These are phyloP conservation scores for Drusus annulatus DNA, from an alignment of 1,140 invertebrate species.

Conservation along the genomic window DNA sequence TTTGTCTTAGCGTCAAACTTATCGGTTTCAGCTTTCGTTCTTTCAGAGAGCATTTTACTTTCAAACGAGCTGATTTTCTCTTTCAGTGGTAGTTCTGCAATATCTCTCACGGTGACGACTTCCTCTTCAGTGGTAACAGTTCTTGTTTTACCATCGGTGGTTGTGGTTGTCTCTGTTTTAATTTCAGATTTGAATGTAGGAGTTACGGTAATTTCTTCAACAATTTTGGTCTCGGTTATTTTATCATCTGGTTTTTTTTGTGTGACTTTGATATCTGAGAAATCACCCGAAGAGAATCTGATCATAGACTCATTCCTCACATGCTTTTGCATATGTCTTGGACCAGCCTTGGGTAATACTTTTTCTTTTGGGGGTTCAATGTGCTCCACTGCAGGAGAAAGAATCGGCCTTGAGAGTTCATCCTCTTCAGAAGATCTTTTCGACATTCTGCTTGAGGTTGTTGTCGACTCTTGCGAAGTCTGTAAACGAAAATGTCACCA, in stretches of 20 bases:
- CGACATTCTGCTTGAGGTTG: slow-evolving; percentile 43
- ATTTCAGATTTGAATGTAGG: slow-evolving; percentile 51
- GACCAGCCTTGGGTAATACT: slow-evolving; percentile 67
- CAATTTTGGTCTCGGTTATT: slow-evolving; percentile 62
- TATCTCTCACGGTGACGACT: slow-evolving; percentile 65
- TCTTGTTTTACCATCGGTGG: slow-evolving; percentile 44
- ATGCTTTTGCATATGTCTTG: slow-evolving; percentile 70
- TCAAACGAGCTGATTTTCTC: slow-evolving; percentile 70
- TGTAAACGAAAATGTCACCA: slow-evolving; percentile 7
- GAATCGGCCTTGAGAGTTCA: slow-evolving; percentile 32
- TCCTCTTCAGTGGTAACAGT: slow-evolving; percentile 51
- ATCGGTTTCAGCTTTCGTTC: slow-evolving; percentile 64
- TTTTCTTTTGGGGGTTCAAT: slow-evolving; percentile 55
- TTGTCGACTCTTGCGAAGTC: slow-evolving; percentile 40
- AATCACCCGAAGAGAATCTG: slow-evolving; percentile 69
- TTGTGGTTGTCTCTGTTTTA: slow-evolving; percentile 50
- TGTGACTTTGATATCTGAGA: slow-evolving; percentile 69
- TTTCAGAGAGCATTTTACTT: slow-evolving; percentile 67
- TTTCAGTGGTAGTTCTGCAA: slow-evolving; percentile 68
- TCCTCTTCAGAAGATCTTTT: slow-evolving; percentile 56
- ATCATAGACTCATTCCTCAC: slow-evolving; percentile 71
- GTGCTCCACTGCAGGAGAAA: slow-evolving; percentile 22
- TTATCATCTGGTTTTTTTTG: slow-evolving; percentile 67
- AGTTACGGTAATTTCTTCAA: slow-evolving; percentile 59
- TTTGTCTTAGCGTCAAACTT: slow-evolving; percentile 64